phyloP scores from a whole-genome alignment of 2,797 vertebrate genomes.

The Mormyrus hasselquistii region DNA sequence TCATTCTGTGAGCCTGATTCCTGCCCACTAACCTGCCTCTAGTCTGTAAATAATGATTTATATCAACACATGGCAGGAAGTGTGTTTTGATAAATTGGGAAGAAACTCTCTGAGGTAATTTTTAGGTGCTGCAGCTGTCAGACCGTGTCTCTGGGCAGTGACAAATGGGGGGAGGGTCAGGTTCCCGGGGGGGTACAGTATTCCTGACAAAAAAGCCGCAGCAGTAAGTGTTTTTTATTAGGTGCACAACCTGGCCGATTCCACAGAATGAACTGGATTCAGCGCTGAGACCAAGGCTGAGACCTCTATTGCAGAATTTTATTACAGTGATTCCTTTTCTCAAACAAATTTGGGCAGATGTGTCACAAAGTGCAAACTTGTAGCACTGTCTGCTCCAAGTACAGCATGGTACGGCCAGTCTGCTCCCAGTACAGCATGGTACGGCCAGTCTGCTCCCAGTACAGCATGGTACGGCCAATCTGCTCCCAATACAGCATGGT shows the following conservation, averaged over 20 bases:
- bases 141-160: constrained; percentile 35
- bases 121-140: constrained; percentile 40
- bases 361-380: constrained; percentile 41
- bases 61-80: constrained; percentile 28
- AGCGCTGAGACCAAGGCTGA: constrained; percentile 12
- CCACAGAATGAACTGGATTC: neutral
- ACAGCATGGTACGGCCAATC: neutral
- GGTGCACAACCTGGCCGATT: constrained; percentile 22
- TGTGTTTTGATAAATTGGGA: constrained; percentile 44
- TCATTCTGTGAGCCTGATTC: constrained; percentile 22
- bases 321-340: constrained; percentile 25
- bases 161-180: constrained; percentile 36
- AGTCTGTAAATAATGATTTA: constrained; percentile 48
- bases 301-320: neutral
- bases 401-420: no score
- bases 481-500: no score
- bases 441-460: no score
- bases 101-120: constrained; percentile 43
- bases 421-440: no score
- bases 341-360: constrained; percentile 42
- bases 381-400: constrained; percentile 1
- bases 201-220: constrained; percentile 23
- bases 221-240: constrained; percentile 22
- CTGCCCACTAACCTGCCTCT: constrained; percentile 27
- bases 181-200: constrained; percentile 12